Percentiles rank a stretch among this genome's conserved stretches.
phyloP scores from a whole-genome alignment of 1,140 invertebrate genomes.

The Xylocopa sonorina region DNA sequence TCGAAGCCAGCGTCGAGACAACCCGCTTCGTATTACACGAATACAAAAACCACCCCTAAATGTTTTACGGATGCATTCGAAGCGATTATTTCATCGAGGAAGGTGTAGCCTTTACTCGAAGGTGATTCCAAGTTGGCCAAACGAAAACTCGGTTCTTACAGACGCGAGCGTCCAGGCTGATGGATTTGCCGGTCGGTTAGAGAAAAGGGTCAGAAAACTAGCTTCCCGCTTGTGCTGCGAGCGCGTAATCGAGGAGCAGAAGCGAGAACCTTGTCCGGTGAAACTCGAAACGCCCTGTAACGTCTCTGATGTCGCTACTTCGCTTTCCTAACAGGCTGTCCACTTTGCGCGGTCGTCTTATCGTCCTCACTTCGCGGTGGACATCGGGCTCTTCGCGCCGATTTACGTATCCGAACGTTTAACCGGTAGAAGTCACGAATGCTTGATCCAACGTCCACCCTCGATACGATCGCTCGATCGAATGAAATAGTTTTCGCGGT shows the following conservation, averaged over 20 bases:
- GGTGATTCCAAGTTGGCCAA: no score
- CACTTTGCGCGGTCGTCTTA: constrained; percentile 10
- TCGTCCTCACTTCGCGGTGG: not conserved
- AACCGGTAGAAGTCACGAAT: not conserved
- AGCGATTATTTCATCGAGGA: no score
- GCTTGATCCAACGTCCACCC: no score
- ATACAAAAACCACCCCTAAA: no score
- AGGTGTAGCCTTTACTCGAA: no score
- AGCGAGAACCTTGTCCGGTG: constrained; percentile 36
- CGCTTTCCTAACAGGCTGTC: constrained; percentile 39
- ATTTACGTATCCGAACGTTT: not conserved
- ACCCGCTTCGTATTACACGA: not conserved
- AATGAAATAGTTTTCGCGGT: no score
- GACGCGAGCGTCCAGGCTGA: no score
- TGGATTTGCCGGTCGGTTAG: constrained; percentile 15
- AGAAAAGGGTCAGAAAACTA: constrained; percentile 17
- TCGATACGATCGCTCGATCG: no score
- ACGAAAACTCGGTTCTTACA: not conserved
- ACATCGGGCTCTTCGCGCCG: not conserved
- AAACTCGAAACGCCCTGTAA: constrained; percentile 33
- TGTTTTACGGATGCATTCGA: no score
- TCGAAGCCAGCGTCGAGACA: not conserved
- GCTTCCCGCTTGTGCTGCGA: not conserved
- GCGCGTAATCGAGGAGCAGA: constrained; percentile 45
- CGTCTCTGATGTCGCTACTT: constrained; percentile 53